A percentile compares a stretch with the other conserved stretches of the same genome.
Conservation (phyloP, 1,140 invertebrate species). For the Leptinotarsa texana region DNA sequence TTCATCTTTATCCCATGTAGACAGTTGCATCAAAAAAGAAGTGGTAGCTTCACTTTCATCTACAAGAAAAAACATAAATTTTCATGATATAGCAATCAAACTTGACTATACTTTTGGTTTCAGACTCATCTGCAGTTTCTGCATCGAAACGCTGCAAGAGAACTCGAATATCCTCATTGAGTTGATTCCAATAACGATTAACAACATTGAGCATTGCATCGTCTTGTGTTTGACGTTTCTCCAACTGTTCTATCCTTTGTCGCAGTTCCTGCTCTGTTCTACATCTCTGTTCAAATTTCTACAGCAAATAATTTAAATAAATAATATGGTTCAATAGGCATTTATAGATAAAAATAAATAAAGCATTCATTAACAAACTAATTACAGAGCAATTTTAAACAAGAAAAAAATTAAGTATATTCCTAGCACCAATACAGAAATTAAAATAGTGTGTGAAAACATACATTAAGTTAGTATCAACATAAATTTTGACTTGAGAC, state of each 20-base stretch:
- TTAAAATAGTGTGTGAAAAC: too few species aligned
- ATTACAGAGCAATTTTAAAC: too few species aligned
- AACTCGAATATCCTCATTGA: constrained; percentile 96
- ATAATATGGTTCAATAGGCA: not conserved
- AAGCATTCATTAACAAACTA: too few species aligned
- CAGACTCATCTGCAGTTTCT: constrained; percentile 94
- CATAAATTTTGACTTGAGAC: too few species aligned
- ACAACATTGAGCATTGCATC: constrained; percentile 97
- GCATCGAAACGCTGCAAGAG: constrained; percentile 95
- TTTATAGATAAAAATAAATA: not conserved
- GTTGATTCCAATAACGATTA: constrained; percentile 97
- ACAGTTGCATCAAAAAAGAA: constrained; percentile 93
- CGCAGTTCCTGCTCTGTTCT: constrained; percentile 86
- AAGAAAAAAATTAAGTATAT: too few species aligned
- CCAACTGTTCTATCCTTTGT: constrained; percentile 93
- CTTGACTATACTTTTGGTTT: constrained; percentile 80
- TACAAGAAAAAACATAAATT: constrained; percentile 55
- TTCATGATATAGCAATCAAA: not conserved
- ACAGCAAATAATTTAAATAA: constrained; percentile 21
- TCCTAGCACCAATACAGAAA: too few species aligned
- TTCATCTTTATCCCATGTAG: constrained; percentile 97
- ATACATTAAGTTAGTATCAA: too few species aligned
- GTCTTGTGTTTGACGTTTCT: constrained; percentile 95
- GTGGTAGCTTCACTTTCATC: constrained; percentile 97
- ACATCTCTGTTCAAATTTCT: constrained; percentile 89